phyloP scores from a whole-genome alignment of 1,140 invertebrate species.

The Metopolophium dirhodum region DNA sequence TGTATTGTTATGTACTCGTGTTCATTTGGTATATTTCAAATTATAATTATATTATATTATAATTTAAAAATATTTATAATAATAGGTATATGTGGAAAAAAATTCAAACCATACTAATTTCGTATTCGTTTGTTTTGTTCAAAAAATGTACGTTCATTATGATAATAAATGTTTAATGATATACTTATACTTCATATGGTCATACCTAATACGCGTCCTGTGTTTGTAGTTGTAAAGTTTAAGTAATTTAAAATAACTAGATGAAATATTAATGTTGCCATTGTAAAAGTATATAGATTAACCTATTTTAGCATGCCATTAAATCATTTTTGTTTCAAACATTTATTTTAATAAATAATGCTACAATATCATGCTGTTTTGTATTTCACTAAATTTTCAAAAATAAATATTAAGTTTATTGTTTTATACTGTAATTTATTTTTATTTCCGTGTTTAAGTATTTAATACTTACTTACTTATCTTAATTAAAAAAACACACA shows the following conservation, averaged over 20 bases:
- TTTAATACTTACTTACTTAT: not conserved
- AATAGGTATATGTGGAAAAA: too few species aligned
- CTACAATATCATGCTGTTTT: not conserved
- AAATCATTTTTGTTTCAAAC: not conserved
- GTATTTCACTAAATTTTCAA: not conserved
- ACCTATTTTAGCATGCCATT: not conserved
- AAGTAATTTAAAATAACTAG: not conserved
- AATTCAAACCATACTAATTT: not conserved
- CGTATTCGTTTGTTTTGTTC: not conserved
- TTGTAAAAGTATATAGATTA: slow-evolving; percentile 9
- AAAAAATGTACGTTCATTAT: not conserved
- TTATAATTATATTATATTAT: not conserved
- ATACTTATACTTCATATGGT: not conserved
- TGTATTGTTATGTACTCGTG: not conserved
- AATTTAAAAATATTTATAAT: too few species aligned
- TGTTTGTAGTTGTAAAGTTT: not conserved
- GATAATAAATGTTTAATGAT: not conserved
- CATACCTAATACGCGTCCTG: not conserved
- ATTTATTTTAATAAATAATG: slow-evolving; percentile 5
- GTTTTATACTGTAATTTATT: not conserved
- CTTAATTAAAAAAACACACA: not conserved
- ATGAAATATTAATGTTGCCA: not conserved
- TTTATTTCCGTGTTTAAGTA: not conserved
- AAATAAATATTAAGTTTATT: slow-evolving; percentile 1
- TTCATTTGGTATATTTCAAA: not conserved